phyloP scores from a whole-genome alignment of 2,888 invertebrate genomes.

The Stictocephala bisonia region DNA sequence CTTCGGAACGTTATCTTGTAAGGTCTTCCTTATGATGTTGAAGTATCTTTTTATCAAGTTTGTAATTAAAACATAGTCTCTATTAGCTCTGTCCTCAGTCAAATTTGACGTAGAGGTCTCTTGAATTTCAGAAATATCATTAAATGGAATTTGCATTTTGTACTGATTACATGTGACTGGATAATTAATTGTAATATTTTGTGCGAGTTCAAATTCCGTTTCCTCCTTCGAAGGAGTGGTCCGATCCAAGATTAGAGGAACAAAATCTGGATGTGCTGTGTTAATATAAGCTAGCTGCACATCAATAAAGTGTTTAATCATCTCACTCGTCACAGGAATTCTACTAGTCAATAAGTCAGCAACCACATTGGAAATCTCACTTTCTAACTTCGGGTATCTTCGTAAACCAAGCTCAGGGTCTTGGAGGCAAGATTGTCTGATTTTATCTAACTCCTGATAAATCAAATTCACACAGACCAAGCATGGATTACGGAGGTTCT shows the following conservation, averaged over 20 bases:
- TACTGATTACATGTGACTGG: no score
- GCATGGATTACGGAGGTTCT: conserved; percentile 72
- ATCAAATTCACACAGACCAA: conserved; percentile 73
- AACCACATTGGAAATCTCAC: conserved; percentile 73
- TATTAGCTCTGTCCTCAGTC: conserved; percentile 17
- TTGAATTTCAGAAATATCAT: no score
- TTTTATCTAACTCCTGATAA: conserved; percentile 74
- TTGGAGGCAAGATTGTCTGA: conserved; percentile 73
- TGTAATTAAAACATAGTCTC: conserved; percentile 62
- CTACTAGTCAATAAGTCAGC: conserved; percentile 69
- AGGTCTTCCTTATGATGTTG: conserved; percentile 71
- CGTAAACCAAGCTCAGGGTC: conserved; percentile 71
- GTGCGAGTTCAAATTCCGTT: no score
- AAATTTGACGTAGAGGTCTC: no score
- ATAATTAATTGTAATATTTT: no score
- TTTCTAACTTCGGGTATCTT: conserved; percentile 72
- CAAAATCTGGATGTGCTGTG: conserved; percentile 75
- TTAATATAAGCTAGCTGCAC: conserved; percentile 75
- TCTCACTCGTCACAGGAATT: conserved; percentile 71
- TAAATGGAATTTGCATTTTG: no score
- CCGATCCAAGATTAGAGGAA: no score
- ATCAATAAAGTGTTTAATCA: conserved; percentile 72
- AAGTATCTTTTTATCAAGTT: conserved; percentile 73
- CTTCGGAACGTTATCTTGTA: conserved; percentile 75
- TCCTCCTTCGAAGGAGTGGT: no score